A percentile compares a stretch with the other conserved stretches of the same genome.
phyloP scores from a whole-genome alignment of 2,888 invertebrate species.

The Sinodicranocentrus sp. region DNA sequence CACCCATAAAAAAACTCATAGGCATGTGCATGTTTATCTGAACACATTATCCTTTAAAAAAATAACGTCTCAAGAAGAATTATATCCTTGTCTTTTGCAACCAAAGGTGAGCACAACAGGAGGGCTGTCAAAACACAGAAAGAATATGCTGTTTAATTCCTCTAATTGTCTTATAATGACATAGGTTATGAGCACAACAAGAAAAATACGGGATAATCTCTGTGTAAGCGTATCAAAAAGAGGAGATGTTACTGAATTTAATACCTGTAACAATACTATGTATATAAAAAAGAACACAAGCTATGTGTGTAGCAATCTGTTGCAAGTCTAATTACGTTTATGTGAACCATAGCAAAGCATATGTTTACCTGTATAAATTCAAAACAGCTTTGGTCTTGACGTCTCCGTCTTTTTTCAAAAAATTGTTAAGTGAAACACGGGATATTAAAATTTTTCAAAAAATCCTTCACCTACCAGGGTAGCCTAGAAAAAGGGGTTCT shows the following conservation, averaged over 20 bases:
- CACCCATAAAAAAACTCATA: no score
- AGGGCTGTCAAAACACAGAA: conserved; percentile 50
- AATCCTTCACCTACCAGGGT: not conserved
- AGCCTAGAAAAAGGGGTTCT: no score
- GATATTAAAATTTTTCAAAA: conserved; percentile 5
- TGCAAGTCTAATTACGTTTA: conserved; percentile 1
- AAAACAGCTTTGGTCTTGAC: not conserved
- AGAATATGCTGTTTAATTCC: conserved; percentile 63
- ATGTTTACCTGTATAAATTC: not conserved
- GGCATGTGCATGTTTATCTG: no score
- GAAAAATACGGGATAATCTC: conserved; percentile 24
- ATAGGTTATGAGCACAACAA: conserved; percentile 56
- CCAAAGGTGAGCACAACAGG: conserved; percentile 58
- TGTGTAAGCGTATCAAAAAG: no score
- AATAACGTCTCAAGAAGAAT: conserved; percentile 43
- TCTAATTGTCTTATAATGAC: conserved; percentile 68
- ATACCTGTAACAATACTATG: no score
- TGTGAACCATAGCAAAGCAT: not conserved
- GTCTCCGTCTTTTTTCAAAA: conserved; percentile 21
- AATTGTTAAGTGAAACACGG: not conserved
- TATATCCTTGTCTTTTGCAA: conserved; percentile 58
- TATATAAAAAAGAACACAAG: no score
- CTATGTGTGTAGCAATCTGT: no score
- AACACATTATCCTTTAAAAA: no score
- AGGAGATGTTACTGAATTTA: no score